phyloP scores from a whole-genome alignment of 2,888 invertebrate species.

The Andrena marginata region DNA sequence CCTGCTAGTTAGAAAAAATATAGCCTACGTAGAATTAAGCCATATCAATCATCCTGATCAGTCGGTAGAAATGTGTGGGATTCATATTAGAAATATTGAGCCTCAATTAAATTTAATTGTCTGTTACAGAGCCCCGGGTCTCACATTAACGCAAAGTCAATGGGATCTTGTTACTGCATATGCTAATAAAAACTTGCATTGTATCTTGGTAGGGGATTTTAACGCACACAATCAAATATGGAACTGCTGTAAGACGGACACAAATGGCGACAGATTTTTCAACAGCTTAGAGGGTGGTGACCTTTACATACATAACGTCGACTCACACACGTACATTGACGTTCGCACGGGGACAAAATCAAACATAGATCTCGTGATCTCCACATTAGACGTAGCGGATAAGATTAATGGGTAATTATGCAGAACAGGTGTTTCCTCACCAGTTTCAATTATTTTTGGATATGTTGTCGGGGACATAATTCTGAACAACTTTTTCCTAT shows the following conservation, averaged over 20 bases:
- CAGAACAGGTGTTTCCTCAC: too few relatives aligned
- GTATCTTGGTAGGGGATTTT: constrained; percentile 7
- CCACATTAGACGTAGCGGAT: background rate
- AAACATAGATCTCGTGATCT: background rate
- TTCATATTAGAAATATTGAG: background rate
- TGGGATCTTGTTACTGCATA: background rate
- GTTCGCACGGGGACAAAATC: background rate
- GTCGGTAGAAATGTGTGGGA: background rate
- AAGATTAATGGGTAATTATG: constrained; percentile 8
- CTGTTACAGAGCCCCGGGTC: background rate
- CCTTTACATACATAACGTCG: background rate
- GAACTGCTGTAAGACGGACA: background rate
- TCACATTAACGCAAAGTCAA: background rate
- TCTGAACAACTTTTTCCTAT: too few relatives aligned
- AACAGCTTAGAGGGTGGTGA: background rate
- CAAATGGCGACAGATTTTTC: background rate
- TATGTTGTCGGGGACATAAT: too few relatives aligned
- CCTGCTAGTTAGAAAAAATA: background rate
- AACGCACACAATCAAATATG: background rate
- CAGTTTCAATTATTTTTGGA: too few relatives aligned
- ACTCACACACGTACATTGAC: background rate
- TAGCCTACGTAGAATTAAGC: background rate
- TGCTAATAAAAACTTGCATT: background rate
- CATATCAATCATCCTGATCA: background rate
- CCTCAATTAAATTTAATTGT: background rate